Percentiles rank a stretch among this genome's conserved stretches.
Conservation (phyloP, 2,888 invertebrate genomes). For the Actias luna region DNA sequence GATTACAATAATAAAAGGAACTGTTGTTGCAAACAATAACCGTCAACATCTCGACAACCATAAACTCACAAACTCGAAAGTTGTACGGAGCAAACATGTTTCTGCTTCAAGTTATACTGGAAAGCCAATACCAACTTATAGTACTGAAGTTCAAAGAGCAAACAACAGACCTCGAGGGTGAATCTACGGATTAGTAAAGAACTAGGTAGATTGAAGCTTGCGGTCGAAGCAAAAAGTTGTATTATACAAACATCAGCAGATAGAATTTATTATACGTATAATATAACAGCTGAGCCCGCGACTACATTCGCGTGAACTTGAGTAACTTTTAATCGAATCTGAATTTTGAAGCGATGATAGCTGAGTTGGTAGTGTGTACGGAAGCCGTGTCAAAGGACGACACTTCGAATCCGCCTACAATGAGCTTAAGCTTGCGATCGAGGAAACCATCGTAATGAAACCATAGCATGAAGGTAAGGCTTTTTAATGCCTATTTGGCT, state of each 20-base stretch:
- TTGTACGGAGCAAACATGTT: constrained; percentile 1
- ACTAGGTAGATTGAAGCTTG: neutral
- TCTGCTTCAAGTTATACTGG: neutral
- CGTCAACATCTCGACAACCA: neutral
- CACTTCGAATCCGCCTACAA: no score
- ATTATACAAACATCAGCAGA: neutral
- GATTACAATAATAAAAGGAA: neutral
- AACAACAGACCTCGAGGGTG: constrained; percentile 9
- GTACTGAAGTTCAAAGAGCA: constrained; percentile 15
- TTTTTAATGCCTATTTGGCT: no score
- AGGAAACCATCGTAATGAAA: no score
- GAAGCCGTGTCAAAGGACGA: no score
- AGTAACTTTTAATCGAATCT: no score
- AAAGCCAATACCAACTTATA: constrained; percentile 15
- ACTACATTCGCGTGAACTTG: no score
- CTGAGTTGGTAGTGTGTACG: no score
- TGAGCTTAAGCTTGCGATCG: no score
- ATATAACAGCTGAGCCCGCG: no score
- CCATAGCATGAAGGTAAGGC: no score
- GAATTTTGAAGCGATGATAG: no score
- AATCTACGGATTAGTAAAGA: constrained; percentile 6
- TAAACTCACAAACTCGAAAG: constrained; percentile 1
- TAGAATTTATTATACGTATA: neutral
- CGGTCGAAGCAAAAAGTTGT: neutral
- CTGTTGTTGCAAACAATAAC: constrained; percentile 1